Evolutionary conservation across 2,888 invertebrate species (phyloP).

Genomic region (Xestobium rufovillosum): DNA sequence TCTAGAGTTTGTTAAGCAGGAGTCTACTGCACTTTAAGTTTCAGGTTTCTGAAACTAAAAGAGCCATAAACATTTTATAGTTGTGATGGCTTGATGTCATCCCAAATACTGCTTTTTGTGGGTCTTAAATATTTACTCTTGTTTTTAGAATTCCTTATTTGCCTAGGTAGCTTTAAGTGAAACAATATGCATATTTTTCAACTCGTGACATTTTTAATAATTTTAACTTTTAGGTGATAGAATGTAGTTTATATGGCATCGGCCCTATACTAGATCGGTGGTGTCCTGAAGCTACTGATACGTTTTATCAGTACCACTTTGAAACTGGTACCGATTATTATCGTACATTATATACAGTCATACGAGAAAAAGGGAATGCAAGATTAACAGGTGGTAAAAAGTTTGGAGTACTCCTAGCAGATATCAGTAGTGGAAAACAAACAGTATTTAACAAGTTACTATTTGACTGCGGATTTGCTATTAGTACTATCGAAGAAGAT

Average conservation of each 20-base stretch:
- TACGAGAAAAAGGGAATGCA: constrained; percentile 36
- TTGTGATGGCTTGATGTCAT: no score
- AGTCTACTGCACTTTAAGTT: no score
- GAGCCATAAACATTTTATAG: no score
- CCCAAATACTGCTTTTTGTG: no score
- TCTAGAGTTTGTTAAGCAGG: no score
- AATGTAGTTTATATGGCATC: constrained; percentile 53
- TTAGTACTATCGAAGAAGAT: constrained; percentile 22
- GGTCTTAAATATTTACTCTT: no score
- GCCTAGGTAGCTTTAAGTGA: no score
- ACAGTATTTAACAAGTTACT: constrained; percentile 46
- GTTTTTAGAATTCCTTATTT: no score
- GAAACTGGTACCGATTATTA: constrained; percentile 39
- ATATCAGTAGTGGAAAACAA: constrained; percentile 42
- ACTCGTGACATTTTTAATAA: no score
- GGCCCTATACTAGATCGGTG: constrained; percentile 45
- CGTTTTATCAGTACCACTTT: constrained; percentile 45
- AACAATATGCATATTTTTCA: no score
- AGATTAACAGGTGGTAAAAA: constrained; percentile 42
- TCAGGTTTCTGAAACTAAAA: no score
- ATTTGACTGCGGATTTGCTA: constrained; percentile 47
- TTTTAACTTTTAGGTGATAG: constrained; percentile 48
- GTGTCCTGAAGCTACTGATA: constrained; percentile 48
- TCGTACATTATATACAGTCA: constrained; percentile 42
- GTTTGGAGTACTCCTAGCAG: constrained; percentile 47